Evolutionary conservation across 2,113 vertebrate species (phyloP).

Genomic region (Mellivora capensis): DNA sequence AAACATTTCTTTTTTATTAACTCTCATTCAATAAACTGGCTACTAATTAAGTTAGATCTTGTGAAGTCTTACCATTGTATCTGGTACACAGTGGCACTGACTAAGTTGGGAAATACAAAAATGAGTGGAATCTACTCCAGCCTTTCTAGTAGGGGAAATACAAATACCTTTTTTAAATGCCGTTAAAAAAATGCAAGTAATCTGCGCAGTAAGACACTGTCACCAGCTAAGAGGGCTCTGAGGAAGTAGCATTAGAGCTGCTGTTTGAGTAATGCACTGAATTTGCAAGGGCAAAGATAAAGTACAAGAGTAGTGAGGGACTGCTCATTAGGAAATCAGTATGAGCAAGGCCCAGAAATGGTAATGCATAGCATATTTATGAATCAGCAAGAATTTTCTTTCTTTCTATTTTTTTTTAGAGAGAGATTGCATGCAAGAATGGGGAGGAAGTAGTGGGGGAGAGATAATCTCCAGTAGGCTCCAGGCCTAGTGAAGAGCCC

Average conservation of each 20-base stretch:
- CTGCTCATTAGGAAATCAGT: background rate
- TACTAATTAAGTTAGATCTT: background rate
- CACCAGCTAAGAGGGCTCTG: background rate
- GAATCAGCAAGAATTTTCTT: background rate
- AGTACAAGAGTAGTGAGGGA: background rate
- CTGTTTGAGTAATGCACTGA: background rate
- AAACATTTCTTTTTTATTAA: slow-evolving; percentile 8
- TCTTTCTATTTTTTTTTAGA: background rate
- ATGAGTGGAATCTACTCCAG: background rate
- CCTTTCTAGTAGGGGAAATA: background rate
- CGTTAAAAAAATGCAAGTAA: background rate
- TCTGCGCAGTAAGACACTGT: background rate
- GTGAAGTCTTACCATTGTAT: background rate
- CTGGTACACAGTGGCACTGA: background rate
- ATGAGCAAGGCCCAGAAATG: background rate
- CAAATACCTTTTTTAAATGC: background rate
- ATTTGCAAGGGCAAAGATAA: background rate
- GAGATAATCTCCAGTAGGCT: background rate
- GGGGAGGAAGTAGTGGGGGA: background rate
- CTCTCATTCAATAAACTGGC: background rate
- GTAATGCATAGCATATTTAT: background rate
- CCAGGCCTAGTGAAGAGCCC: background rate
- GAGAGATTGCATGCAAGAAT: background rate
- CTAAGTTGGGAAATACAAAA: background rate
- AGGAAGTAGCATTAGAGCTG: background rate